Conservation (phyloP, 2,888 invertebrate genomes). For the Gordius sp. region DNA sequence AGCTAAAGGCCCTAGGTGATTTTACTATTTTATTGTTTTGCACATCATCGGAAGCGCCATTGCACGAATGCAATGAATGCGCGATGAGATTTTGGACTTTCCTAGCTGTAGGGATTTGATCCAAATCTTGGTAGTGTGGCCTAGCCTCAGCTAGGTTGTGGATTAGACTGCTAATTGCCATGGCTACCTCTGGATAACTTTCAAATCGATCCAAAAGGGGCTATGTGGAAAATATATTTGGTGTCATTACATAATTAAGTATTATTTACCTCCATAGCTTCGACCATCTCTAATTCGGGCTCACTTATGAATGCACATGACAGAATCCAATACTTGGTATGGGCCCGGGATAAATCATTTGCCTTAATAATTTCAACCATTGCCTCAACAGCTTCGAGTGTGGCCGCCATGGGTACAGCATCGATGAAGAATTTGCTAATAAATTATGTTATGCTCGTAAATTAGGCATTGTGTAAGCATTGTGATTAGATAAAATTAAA, state of each 20-base stretch:
- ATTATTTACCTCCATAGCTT: background rate
- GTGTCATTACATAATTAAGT: background rate
- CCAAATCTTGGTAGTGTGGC: background rate
- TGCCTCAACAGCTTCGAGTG: background rate
- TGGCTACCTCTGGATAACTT: background rate
- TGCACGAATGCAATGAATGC: no score
- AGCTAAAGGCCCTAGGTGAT: no score
- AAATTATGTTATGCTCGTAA: no score
- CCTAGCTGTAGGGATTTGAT: background rate
- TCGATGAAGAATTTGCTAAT: conserved; percentile 6
- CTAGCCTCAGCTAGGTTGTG: background rate
- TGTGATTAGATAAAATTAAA: no score
- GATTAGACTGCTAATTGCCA: background rate
- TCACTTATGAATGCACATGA: background rate
- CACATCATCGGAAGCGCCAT: no score
- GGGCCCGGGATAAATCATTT: background rate
- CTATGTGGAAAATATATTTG: background rate
- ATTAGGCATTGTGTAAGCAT: no score
- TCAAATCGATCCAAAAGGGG: background rate
- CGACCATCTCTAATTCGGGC: background rate
- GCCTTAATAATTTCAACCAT: background rate
- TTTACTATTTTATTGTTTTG: no score
- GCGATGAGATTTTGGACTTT: background rate
- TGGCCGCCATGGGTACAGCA: conserved; percentile 2
- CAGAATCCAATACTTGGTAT: background rate